Conservation (phyloP, 2,797 vertebrate species). For the Clarias fuscus region DNA sequence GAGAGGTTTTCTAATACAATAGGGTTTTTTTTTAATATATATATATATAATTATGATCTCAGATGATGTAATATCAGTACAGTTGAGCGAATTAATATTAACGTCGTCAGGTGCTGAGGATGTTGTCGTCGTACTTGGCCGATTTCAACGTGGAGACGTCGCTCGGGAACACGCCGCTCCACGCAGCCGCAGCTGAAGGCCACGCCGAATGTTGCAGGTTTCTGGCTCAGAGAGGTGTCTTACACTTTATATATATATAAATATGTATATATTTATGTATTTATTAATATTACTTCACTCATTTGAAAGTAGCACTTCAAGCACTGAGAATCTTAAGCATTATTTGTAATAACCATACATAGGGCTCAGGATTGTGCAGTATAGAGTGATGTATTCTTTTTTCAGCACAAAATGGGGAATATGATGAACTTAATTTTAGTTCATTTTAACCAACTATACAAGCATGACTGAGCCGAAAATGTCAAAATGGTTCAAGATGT, state of each 20-base stretch:
- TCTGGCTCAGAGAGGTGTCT: slow-evolving; percentile 82
- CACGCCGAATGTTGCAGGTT: slow-evolving; percentile 80
- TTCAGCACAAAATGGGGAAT: no score
- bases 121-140: slow-evolving; percentile 70
- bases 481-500: no score
- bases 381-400: no score
- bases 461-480: no score
- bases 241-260: neutral
- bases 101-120: slow-evolving; percentile 51
- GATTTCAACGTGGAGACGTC: slow-evolving; percentile 73
- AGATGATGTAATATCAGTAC: neutral
- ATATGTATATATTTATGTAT: neutral
- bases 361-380: no score
- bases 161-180: slow-evolving; percentile 79
- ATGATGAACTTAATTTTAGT: no score
- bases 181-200: slow-evolving; percentile 77
- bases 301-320: no score
- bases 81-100: neutral
- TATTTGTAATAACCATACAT: no score
- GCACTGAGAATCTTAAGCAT: no score
- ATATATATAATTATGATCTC: neutral
- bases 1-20: neutral
- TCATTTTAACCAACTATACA: no score
- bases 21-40: neutral
- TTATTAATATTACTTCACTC: neutral